phyloP scores from a whole-genome alignment of 2,888 invertebrate species.

The Sinelater perroti region DNA sequence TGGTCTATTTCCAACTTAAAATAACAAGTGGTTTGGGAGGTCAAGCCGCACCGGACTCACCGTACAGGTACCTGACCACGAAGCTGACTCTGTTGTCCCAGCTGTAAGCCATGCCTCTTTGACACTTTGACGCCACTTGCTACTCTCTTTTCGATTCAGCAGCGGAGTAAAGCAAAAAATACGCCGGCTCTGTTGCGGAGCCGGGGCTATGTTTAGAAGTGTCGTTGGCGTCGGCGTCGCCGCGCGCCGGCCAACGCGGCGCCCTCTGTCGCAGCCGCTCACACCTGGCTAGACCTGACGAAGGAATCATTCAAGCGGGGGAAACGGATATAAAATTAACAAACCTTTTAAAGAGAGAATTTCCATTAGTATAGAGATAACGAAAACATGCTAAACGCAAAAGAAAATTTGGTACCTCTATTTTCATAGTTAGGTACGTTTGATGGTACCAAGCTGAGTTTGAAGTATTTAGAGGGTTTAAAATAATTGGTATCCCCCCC shows the following conservation, averaged over 20 bases:
- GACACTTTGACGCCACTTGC: not conserved
- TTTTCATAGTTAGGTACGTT: too few species aligned
- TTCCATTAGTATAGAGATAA: too few species aligned
- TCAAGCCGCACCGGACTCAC: constrained; percentile 64
- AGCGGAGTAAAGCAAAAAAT: constrained; percentile 35
- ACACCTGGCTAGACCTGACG: not conserved
- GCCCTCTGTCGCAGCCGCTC: constrained; percentile 25
- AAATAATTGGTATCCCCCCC: too few species aligned
- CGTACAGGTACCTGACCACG: constrained; percentile 82
- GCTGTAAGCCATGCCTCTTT: constrained; percentile 74
- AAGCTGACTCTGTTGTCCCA: constrained; percentile 87
- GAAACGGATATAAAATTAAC: too few species aligned
- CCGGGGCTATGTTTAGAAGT: constrained; percentile 42
- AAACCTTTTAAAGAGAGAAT: too few species aligned
- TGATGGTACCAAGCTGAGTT: too few species aligned
- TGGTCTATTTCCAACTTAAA: constrained; percentile 10
- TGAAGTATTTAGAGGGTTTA: too few species aligned
- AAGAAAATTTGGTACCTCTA: too few species aligned
- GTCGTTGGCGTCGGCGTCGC: constrained; percentile 39
- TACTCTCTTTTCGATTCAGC: constrained; percentile 25
- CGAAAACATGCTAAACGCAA: too few species aligned
- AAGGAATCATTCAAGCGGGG: too few species aligned
- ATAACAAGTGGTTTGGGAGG: constrained; percentile 32
- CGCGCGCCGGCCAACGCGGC: constrained; percentile 17
- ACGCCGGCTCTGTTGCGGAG: constrained; percentile 33